Evolutionary conservation across 2,113 vertebrate genomes (phyloP), one percentile per base, ranked within the genome.

Genomic region (Elachura formosa): DNA sequence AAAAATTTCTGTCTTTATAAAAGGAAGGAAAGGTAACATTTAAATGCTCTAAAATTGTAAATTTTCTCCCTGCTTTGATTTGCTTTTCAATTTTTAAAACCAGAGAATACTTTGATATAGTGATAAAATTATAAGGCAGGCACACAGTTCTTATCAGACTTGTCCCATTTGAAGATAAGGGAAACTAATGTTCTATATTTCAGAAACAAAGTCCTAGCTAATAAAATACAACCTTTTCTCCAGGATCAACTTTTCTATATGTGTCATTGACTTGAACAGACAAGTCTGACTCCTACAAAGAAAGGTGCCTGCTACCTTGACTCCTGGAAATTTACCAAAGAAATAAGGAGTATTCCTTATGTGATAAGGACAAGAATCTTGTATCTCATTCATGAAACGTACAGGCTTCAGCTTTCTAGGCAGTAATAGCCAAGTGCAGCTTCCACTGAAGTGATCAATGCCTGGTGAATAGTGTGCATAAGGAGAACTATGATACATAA

Each of bases 251-350:
- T 73, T 46, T 83, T 84, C 52, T 64, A 68, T 2, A 15, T 87
- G 63, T 95, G 87, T 84, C 91, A 89, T 29, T 94, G 75, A 91
- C 84, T 96, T 94, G 87, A 96, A 93, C 89, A 76, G 95, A 87
- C 81, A 95, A 94, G 89, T 73, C 89, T 82, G 74, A 76, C 46
- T 83, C 62, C 64, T 41, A 31, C 26, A 55, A 73, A 95, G 15
- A 55, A 73, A 95, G 15, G 38, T 79, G 67, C 58, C 48, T 89
- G 31, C 40, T 87, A 41, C 41, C 43, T 69, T 93, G 84, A 91
- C 84, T 89, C 87, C 91, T 22, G 52, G 31, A 62, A 87, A 76
- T 46, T 41, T 84, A 54, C 58, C 33, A 38, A 82, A 87, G 77
- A 82, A 94, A 61, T 54, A 83, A 43, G 0, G 0, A 81, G 5